A percentile compares a stretch with the other conserved stretches of the same genome.
Evolutionary conservation across 2,888 invertebrate species (phyloP).

Genomic region (Apomyelois bistriatella): DNA sequence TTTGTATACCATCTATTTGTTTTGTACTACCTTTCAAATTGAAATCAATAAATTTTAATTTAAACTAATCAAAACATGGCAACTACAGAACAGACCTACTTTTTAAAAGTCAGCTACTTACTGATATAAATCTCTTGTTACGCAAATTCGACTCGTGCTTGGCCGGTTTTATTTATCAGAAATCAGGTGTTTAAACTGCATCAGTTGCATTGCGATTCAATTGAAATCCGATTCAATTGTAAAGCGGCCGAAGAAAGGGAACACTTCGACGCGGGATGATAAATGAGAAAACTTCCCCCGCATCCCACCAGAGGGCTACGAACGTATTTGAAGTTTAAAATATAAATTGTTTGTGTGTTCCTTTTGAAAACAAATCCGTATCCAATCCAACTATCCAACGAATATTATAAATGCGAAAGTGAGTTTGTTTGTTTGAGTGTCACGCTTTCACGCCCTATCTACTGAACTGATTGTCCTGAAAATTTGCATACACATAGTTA

Average conservation of each 20-base stretch:
- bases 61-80: too few relatives aligned
- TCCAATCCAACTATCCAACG: too few relatives aligned
- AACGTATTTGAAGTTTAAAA: constrained; percentile 1
- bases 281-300: background rate
- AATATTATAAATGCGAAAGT: too few relatives aligned
- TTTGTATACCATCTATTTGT: too few relatives aligned
- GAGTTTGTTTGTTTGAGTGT: too few relatives aligned
- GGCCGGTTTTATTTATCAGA: background rate
- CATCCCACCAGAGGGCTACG: background rate
- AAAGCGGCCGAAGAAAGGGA: background rate
- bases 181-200: background rate
- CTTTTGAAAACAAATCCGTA: background rate
- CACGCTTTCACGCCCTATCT: too few relatives aligned
- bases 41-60: too few relatives aligned
- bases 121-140: background rate
- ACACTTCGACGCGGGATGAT: background rate
- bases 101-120: too few relatives aligned
- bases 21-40: too few relatives aligned
- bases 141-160: background rate
- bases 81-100: too few relatives aligned
- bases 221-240: constrained; percentile 3
- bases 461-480: too few relatives aligned
- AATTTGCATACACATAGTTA: too few relatives aligned
- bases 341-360: background rate
- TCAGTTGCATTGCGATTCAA: background rate